Conservation (phyloP, 2,797 vertebrate genomes). For the Luscinia luscinia region DNA sequence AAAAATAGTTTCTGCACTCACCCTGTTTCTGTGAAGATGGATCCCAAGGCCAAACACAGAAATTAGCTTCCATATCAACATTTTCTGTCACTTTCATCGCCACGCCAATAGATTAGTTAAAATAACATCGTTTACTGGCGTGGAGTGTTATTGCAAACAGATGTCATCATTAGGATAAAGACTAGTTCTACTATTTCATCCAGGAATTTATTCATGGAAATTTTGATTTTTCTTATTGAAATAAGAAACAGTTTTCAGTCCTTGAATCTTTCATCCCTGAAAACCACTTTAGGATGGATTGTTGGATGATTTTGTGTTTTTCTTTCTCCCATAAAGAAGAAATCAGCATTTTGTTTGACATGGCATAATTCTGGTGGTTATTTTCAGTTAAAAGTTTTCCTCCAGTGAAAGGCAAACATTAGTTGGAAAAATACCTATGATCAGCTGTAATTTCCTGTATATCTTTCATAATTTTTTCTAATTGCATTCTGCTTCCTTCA, state of each 20-base stretch:
- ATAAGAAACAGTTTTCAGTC: neutral
- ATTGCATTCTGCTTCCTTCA: conserved; percentile 1
- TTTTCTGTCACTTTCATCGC: conserved; percentile 60
- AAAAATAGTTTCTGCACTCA: conserved; percentile 49
- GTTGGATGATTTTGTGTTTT: neutral
- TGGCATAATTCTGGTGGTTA: neutral
- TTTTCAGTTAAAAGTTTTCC: conserved; percentile 5
- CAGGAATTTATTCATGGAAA: conserved; percentile 47
- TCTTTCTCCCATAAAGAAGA: neutral
- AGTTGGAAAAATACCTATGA: neutral
- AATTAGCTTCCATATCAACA: conserved; percentile 49
- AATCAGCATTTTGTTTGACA: neutral
- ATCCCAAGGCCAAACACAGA: conserved; percentile 56
- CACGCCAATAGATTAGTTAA: conserved; percentile 47
- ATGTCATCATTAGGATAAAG: conserved; percentile 38
- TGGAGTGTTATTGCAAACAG: conserved; percentile 57
- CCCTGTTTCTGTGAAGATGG: conserved; percentile 28
- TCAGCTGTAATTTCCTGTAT: neutral
- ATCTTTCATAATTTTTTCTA: neutral
- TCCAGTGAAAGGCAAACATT: neutral
- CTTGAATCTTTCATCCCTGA: neutral
- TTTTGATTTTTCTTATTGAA: conserved; percentile 36
- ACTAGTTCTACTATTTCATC: conserved; percentile 22
- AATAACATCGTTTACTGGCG: conserved; percentile 55
- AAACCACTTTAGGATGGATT: neutral